Evolutionary conservation across 2,888 invertebrate species (phyloP).

Genomic region (Griposia aprilina): DNA sequence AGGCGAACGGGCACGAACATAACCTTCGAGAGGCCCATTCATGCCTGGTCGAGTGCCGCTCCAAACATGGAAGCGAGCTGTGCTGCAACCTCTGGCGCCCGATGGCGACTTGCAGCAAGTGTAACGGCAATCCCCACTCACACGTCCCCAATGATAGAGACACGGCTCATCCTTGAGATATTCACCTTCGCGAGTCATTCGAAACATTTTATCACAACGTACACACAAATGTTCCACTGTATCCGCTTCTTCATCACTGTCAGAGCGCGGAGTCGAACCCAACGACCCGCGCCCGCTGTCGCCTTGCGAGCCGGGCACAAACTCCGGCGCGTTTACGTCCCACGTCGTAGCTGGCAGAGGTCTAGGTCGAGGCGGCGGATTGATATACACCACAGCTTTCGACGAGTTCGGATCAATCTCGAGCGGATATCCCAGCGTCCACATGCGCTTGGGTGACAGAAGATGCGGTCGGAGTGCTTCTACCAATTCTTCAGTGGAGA

Average conservation of each 20-base stretch:
- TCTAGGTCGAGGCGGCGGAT: slow-evolving; percentile 87
- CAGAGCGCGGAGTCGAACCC: slow-evolving; percentile 90
- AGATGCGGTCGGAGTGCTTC: slow-evolving; percentile 91
- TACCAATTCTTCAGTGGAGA: slow-evolving; percentile 90
- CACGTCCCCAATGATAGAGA: slow-evolving; percentile 96
- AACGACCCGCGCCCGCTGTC: slow-evolving; percentile 90
- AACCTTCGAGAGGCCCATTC: slow-evolving; percentile 94
- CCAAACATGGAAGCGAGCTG: slow-evolving; percentile 94
- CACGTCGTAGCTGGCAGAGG: slow-evolving; percentile 83
- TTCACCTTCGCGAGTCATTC: slow-evolving; percentile 92
- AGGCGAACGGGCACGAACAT: slow-evolving; percentile 90
- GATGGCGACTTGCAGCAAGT: slow-evolving; percentile 91
- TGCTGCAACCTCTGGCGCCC: slow-evolving; percentile 92
- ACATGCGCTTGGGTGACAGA: slow-evolving; percentile 91
- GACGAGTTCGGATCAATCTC: slow-evolving; percentile 91
- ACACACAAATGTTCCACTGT: slow-evolving; percentile 92
- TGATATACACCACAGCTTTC: slow-evolving; percentile 92
- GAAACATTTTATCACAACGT: slow-evolving; percentile 93
- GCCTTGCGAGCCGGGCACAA: slow-evolving; percentile 91
- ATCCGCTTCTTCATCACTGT: slow-evolving; percentile 90
- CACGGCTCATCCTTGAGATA: slow-evolving; percentile 94
- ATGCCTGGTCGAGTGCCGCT: slow-evolving; percentile 92
- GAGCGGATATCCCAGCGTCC: slow-evolving; percentile 93
- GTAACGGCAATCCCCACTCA: slow-evolving; percentile 90
- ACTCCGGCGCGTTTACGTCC: slow-evolving; percentile 93